Evolutionary conservation across 1,140 invertebrate species (phyloP), one percentile per base, ranked within the genome.

Genomic region (Paraescarpia echinospica): DNA sequence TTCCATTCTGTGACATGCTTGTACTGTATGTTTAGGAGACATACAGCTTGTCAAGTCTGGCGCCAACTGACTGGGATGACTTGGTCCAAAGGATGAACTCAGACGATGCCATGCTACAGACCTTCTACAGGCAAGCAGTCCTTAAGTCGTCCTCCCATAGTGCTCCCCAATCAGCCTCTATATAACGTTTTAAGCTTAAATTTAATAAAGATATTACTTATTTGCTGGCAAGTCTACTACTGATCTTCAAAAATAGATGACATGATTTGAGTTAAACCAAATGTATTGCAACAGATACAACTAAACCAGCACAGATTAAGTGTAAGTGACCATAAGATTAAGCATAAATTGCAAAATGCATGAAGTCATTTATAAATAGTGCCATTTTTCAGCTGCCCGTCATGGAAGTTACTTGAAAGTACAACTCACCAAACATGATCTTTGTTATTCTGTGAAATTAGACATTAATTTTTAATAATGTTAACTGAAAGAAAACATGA

Each of bases 111-210:
- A 34, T 33, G 12, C 34, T 90, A 41, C 90, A 90, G 90, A 35
- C 90, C 90, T 90, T 35, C 90, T 90, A n/a, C 90, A 90, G 5
- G 90, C 35, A 90, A 90, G 59, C 22, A 27, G 14, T 27, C n/a
- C n/a, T n/a, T n/a, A n/a, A n/a, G n/a, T n/a, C n/a, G n/a, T 18
- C 27, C 59, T 27, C 12, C 22, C 1, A 12, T 6, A 41, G 59
- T 77, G 6, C 59, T 14, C 59, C 59, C 18, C 14, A 27, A 27
- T 77, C 27, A 77, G 4, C 14, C 22, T 77, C 22, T 14, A 77
- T 27, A 4, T 18, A 51, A 51, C 14, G 59, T 77, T 31, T 77
- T 2, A 27, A 18, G 22, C 8, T 9, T 18, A 51, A 51, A 18
- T 51, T 51, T 8, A 51, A 18, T 1, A 51, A 18, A 51, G 18